Percentiles rank a stretch among this genome's conserved stretches.
Evolutionary conservation across 1,140 invertebrate species (phyloP).

Genomic region (Meloidogyne chitwoodi): DNA sequence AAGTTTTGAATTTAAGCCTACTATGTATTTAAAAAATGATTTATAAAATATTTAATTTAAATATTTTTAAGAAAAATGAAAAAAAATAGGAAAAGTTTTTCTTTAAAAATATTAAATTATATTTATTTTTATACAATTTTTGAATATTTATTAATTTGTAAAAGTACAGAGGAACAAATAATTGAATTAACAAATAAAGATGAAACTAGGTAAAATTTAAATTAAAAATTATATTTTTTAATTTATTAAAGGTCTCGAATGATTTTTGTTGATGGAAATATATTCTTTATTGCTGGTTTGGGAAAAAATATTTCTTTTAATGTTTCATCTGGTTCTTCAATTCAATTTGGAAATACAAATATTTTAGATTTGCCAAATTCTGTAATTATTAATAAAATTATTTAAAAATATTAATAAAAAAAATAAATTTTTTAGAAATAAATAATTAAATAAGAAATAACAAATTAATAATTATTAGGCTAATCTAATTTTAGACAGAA

Average conservation of each 20-base stretch:
- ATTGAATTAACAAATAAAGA: not conserved
- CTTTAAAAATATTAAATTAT: not conserved
- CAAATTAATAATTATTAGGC: not conserved
- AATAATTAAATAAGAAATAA: not conserved
- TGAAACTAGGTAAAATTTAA: not conserved
- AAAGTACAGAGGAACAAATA: not conserved
- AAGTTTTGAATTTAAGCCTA: too few species aligned
- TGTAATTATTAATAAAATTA: constrained; percentile 35
- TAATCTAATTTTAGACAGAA: not conserved
- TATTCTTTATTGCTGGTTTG: constrained; percentile 46
- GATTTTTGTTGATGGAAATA: constrained; percentile 50
- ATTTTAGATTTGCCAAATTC: constrained; percentile 39
- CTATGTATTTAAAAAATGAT: too few species aligned
- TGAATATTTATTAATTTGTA: not conserved
- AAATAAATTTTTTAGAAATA: not conserved
- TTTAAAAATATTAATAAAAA: too few species aligned
- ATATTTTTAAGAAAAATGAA: too few species aligned
- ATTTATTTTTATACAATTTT: not conserved
- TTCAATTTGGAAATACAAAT: constrained; percentile 48
- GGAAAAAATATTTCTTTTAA: constrained; percentile 52
- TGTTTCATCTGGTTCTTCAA: constrained; percentile 32
- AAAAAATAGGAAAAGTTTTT: not conserved
- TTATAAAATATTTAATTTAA: too few species aligned
- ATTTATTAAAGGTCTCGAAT: constrained; percentile 36
- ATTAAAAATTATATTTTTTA: not conserved